These are phyloP conservation scores for Camponotus pennsylvanicus DNA, from an alignment of 1,140 invertebrate genomes.

Conservation along the genomic window DNA sequence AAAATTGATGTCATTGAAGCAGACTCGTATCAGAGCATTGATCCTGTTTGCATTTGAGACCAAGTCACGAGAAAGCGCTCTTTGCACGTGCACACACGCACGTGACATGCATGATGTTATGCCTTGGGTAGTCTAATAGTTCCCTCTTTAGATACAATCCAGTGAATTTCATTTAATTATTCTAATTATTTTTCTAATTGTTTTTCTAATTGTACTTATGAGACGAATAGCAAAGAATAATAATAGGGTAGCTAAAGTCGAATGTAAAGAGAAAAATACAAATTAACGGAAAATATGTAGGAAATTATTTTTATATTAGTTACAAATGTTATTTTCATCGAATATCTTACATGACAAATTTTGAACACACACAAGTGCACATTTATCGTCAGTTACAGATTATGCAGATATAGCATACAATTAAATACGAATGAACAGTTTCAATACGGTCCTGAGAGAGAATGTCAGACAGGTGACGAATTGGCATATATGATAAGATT, in stretches of 20 bases:
- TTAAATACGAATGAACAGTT: not conserved
- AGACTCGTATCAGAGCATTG: constrained; percentile 36
- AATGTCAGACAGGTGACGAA: constrained; percentile 42
- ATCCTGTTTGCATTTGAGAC: constrained; percentile 63
- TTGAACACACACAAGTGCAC: not conserved
- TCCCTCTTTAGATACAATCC: constrained; percentile 4
- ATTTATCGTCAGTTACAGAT: not conserved
- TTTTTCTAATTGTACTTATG: not conserved
- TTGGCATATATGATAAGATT: constrained; percentile 24
- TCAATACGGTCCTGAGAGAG: constrained; percentile 5
- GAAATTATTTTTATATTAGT: not conserved
- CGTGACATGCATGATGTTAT: not conserved
- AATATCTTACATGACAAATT: not conserved
- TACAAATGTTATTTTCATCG: not conserved
- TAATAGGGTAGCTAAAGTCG: not conserved
- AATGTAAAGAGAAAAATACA: not conserved
- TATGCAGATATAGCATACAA: not conserved
- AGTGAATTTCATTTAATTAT: not conserved
- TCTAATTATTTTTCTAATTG: not conserved
- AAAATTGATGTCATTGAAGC: constrained; percentile 55
- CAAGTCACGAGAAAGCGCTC: constrained; percentile 53
- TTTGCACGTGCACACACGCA: constrained; percentile 4
- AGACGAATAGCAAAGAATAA: not conserved
- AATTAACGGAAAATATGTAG: not conserved
- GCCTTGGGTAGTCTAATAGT: not conserved